These are phyloP conservation scores for Anoplophora glabripennis DNA, from an alignment of 1,140 invertebrate species.

Conservation along the genomic window DNA sequence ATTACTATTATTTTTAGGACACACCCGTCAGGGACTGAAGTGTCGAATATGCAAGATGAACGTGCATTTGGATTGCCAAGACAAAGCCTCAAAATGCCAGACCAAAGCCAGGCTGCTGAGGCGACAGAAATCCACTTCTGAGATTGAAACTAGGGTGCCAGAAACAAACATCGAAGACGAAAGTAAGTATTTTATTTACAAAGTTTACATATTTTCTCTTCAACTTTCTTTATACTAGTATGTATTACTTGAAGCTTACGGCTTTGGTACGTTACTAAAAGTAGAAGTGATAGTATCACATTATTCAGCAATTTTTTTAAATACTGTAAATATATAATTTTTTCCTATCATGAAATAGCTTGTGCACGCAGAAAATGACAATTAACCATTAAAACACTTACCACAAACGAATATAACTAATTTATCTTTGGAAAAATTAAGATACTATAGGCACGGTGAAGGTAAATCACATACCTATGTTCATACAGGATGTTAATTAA, in stretches of 20 bases:
- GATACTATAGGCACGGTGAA: too few species aligned
- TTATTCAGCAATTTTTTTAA: background rate
- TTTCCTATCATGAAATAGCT: too few species aligned
- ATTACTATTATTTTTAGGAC: slow-evolving; percentile 58
- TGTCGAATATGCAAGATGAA: slow-evolving; percentile 89
- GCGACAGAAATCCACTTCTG: slow-evolving; percentile 81
- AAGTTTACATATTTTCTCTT: background rate
- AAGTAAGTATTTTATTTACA: slow-evolving; percentile 59
- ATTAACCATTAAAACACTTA: too few species aligned
- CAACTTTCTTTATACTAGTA: background rate
- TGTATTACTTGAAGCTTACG: background rate
- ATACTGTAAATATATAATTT: background rate
- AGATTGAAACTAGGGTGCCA: slow-evolving; percentile 65
- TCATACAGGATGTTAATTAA: too few species aligned
- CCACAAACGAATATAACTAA: too few species aligned
- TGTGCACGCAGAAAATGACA: too few species aligned
- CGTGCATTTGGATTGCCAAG: slow-evolving; percentile 85
- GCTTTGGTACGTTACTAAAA: too few species aligned
- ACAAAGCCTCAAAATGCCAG: slow-evolving; percentile 75
- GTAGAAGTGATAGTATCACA: too few species aligned
- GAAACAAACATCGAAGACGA: slow-evolving; percentile 64
- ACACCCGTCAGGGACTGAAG: slow-evolving; percentile 86
- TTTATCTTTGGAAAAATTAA: too few species aligned
- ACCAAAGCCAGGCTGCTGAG: slow-evolving; percentile 78
- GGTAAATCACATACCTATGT: too few species aligned